Percentiles rank a stretch among this genome's conserved stretches.
Conservation (phyloP, 2,113 vertebrate species). For the Lycaon pictus region DNA sequence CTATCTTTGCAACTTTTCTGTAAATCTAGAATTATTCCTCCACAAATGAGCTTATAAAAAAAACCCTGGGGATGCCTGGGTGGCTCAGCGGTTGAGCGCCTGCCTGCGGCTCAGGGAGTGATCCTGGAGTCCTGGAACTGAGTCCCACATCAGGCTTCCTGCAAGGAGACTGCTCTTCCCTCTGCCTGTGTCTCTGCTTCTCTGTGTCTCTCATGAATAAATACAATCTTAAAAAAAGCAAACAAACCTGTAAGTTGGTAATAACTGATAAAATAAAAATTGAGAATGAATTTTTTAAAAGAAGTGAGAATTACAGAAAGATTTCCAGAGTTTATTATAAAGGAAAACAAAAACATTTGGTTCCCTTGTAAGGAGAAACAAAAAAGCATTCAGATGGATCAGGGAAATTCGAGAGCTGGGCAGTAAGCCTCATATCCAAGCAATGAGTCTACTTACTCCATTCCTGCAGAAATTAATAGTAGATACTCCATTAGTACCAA, state of each 20-base stretch:
- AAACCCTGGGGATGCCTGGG: background rate
- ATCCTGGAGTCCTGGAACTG: too few species aligned
- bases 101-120: too few species aligned
- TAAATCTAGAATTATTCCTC: constrained; percentile 12
- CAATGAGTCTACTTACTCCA: background rate
- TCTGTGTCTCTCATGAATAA: too few species aligned
- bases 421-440: background rate
- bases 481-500: background rate
- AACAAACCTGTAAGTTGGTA: background rate
- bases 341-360: background rate
- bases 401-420: background rate
- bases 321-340: background rate
- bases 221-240: background rate
- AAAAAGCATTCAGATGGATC: background rate
- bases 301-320: background rate
- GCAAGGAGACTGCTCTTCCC: too few species aligned
- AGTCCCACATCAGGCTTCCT: too few species aligned
- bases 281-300: background rate
- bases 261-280: background rate
- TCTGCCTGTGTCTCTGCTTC: too few species aligned
- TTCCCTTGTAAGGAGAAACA: background rate
- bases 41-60: background rate
- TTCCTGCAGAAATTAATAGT: background rate
- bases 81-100: too few species aligned
- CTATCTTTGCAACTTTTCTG: background rate